Conservation (phyloP, 2,113 vertebrate genomes). For the Rhinichthys klamathensis region DNA sequence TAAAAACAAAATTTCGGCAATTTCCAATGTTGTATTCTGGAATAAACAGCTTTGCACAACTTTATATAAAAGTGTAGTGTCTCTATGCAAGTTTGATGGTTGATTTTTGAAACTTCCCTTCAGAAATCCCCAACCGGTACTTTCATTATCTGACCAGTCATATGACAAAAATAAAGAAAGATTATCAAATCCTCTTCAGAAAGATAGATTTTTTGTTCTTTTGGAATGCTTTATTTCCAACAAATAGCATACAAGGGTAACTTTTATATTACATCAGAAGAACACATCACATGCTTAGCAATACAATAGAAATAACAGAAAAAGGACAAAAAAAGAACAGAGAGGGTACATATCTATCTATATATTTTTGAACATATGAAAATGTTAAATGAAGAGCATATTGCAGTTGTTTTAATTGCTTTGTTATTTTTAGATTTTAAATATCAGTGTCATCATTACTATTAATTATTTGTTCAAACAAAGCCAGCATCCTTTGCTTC, state of each 20-base stretch:
- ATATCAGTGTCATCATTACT: not conserved
- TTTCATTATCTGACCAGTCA: not conserved
- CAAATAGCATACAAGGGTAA: no score
- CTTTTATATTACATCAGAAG: no score
- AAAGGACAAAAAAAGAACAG: no score
- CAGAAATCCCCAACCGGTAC: not conserved
- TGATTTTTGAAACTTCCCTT: not conserved
- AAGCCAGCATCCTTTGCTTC: not conserved
- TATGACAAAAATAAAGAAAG: not conserved
- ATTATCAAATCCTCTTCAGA: no score
- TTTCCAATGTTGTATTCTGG: slow-evolving; percentile 25
- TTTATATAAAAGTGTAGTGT: slow-evolving; percentile 15
- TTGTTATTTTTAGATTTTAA: not conserved
- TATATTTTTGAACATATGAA: no score
- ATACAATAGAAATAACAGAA: no score
- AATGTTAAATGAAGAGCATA: no score
- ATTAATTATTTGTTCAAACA: not conserved
- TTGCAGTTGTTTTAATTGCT: no score
- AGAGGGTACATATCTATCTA: no score
- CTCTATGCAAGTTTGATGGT: not conserved
- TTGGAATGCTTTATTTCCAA: no score
- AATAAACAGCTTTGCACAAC: slow-evolving; percentile 49
- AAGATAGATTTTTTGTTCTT: no score
- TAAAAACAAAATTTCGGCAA: slow-evolving; percentile 49
- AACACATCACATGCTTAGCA: no score